A percentile compares a stretch with the other conserved stretches of the same genome.
These are phyloP conservation scores for Mantis religiosa DNA, from an alignment of 2,888 invertebrate species.

Conservation along the genomic window DNA sequence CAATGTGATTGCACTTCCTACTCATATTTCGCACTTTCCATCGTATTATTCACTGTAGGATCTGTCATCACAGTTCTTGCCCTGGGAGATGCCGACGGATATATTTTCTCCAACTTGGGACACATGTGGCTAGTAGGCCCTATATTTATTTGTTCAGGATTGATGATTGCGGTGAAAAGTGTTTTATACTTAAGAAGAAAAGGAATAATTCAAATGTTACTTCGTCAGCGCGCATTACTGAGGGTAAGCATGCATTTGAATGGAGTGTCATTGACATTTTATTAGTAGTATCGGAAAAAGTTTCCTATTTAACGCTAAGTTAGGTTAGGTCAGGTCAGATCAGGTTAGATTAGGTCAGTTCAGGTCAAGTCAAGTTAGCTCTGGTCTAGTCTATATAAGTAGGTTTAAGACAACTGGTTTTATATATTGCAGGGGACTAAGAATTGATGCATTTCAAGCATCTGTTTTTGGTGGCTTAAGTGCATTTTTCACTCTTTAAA, in stretches of 20 bases:
- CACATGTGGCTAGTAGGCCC: conserved; percentile 67
- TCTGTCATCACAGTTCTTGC: conserved; percentile 61
- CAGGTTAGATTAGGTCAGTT: too few species aligned
- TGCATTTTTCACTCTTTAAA: too few species aligned
- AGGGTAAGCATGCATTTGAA: conserved; percentile 48
- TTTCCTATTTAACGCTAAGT: too few species aligned
- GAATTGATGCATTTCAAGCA: too few species aligned
- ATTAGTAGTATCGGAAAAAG: too few species aligned
- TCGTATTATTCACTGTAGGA: conserved; percentile 59
- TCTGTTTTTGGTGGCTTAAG: too few species aligned
- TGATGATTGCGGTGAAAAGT: conserved; percentile 66
- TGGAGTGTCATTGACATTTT: neutral
- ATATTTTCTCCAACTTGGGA: conserved; percentile 54
- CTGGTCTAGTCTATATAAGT: too few species aligned
- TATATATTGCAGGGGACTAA: too few species aligned
- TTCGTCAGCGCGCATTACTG: conserved; percentile 59
- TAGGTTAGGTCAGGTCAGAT: too few species aligned
- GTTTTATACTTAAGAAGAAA: conserved; percentile 61
- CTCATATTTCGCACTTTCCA: conserved; percentile 59
- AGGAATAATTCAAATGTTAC: conserved; percentile 61
- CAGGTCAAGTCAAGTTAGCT: too few species aligned
- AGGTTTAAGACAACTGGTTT: too few species aligned
- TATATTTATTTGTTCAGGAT: conserved; percentile 62
- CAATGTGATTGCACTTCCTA: conserved; percentile 64
- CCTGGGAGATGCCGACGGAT: conserved; percentile 56